Base-by-base conservation (phyloP, 2,888 invertebrate genomes). In the Cheilosia scutellata region DNA sequence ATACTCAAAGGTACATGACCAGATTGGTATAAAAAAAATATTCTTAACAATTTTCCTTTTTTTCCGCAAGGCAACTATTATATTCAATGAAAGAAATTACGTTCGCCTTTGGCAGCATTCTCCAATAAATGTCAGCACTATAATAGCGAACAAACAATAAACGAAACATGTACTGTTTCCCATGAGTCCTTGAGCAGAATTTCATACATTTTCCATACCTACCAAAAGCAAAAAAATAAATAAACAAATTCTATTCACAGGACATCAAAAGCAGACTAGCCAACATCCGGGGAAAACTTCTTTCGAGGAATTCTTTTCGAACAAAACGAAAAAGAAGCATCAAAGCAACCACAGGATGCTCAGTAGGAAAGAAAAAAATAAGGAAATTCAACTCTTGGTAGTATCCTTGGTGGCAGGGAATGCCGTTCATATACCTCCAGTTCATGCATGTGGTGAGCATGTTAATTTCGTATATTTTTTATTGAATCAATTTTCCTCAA, bases 401-500 rank as follows among this genome's bases (percentile, higher is more conserved):
- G 29, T 53, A 53, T 51, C 40, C 20, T 29, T 40, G 53, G 40
- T 4, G 51, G 5, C 25, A 16, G 29, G 4, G 29, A 20, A 11
- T 29, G 44, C 16, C 44, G 33, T 31, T 51, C 20, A 25, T 33
- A 25, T 20, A 9, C 4, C n/a, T n/a, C n/a, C n/a, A 13, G 4
- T 49, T 13, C 42, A 5, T 44, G 16, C 33, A 16, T 75, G 47
- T 44, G 42, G 57, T 49, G 31, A 76, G 66, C 58, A 66, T 76
- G 76, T 66, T 68, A 76, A 76, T 66, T 76, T 76, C 58, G 25
- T 29, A 42, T 58, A 66, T 25, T 76, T 25, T 76, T 66, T 58
- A 76, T 68, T 68, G 76, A 58, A 76, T 76, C 76, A 68, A 76
- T 68, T 76, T 66, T 57, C 57, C 57, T 65, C 65, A 66, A 75